Base-by-base conservation (phyloP, 2,797 vertebrate genomes). In the Carduelis carduelis region DNA sequence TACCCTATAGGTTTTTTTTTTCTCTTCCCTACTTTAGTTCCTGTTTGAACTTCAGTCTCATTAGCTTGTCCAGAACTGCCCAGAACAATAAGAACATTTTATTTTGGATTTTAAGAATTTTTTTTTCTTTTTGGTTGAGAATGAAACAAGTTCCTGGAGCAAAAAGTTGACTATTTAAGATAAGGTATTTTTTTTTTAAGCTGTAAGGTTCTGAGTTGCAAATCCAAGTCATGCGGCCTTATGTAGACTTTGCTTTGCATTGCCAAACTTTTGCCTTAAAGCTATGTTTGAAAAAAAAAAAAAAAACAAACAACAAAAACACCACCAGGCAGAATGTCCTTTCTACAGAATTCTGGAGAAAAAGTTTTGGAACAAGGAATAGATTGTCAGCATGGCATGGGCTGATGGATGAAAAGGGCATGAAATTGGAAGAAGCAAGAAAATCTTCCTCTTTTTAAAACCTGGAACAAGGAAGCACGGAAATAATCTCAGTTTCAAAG, bases 181-280 rank as follows among this genome's bases (percentile, higher is more conserved):
- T 49, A 84, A 86, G 44, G 61, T 55, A 85, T 80, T 53, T 80
- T 53, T 53, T 70, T 61, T 64, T 44, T 64, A 65, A 94, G 93
- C 90, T 80, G 49, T 84, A 84, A 96, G 92, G 79, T 96, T 96
- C 96, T 93, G 97, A 98, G 97, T 97, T 98, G 98, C 97, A 95
- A 98, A 98, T 98, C 97, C 91, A 96, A 98, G 97, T 98, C 98
- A 98, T 97, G 98, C 98, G 98, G 99, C 99, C 99, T 99, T 99
- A 99, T 87, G 98, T 99, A 98, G 98, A 98, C 98, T 98, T 98
- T 92, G 98, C 98, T 98, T 98, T 97, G 96, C 98, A 98, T 98
- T 98, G 98, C 98, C 98, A 99, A 98, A 97, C 91, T 98, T 98
- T 98, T 98, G 99, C 99, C 99, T 99, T 99, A 99, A 98, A 98